phyloP scores from a whole-genome alignment of 2,888 invertebrate genomes.

The Drosophila kuntzei region DNA sequence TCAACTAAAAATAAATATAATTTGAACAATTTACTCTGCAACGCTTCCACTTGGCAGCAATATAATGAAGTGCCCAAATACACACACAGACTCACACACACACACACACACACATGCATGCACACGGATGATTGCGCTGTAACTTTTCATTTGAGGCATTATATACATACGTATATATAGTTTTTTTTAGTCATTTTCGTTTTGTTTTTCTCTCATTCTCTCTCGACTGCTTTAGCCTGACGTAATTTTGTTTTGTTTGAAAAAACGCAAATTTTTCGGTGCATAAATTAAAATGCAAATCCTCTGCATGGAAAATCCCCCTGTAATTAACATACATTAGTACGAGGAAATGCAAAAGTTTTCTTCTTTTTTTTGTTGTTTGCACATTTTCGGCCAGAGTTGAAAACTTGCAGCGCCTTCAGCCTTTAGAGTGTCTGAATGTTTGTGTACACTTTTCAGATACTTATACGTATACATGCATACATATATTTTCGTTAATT shows the following conservation, averaged over 20 bases:
- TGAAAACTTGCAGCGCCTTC: conserved; percentile 46
- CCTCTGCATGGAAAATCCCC: conserved; percentile 80
- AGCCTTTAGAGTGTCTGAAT: conserved; percentile 26
- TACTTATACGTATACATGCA: conserved; percentile 15
- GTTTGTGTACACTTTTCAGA: conserved; percentile 28
- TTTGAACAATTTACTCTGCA: conserved; percentile 46
- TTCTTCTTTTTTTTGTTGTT: conserved; percentile 46
- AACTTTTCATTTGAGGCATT: conserved; percentile 71
- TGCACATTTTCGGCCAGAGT: conserved; percentile 29
- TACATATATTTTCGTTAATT: conserved; percentile 79
- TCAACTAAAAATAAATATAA: conserved; percentile 50
- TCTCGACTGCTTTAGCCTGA: conserved; percentile 51
- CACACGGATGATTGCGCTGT: conserved; percentile 58
- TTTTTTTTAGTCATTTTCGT: conserved; percentile 35
- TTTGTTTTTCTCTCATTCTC: conserved; percentile 39
- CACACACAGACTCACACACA: conserved; percentile 21
- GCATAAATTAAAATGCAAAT: conserved; percentile 83
- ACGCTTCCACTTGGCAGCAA: conserved; percentile 33
- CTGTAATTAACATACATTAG: conserved; percentile 85
- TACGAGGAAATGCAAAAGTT: conserved; percentile 82
- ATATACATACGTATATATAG: conserved; percentile 7
- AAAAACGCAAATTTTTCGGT: conserved; percentile 71
- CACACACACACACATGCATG: conserved; percentile 25
- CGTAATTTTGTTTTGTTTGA: conserved; percentile 28
- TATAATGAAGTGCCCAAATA: conserved; percentile 45